Evolutionary conservation across 2,888 invertebrate genomes (phyloP), one percentile per base, ranked within the genome.

Genomic region (Leuctra nigra): DNA sequence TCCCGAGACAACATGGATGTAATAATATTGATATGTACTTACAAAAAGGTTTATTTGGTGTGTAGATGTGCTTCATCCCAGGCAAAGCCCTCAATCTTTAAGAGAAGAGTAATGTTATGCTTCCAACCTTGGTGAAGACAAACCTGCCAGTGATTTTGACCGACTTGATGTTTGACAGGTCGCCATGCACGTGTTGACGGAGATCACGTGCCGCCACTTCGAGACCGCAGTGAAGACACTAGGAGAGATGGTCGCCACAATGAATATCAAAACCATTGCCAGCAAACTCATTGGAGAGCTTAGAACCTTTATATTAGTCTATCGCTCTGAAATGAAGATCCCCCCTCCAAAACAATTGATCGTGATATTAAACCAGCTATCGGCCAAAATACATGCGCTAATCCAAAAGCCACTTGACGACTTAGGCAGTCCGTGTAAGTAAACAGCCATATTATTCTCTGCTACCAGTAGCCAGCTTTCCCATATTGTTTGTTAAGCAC

Each of bases 181-280:
- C 29, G 78, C 81, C 20, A 76, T 76, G 38, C 82, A 81, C 65
- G 82, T 81, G 54, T 67, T 81, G 35, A 78, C 79, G 2, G 80
- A 80, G 62, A 80, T 80, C 65, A 81, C 81, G 1, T 72, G 80
- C 61, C 75, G 77, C 35, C 74, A 82, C 64, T 77, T 83, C 56
- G 80, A 81, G 63, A 80, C 77, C 63, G 74, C 82, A 7, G 78
- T 83, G n/a, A 76, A 76, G n/a, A 77, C 81, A 3, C 69, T 83
- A 62, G 75, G 72, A 57, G 75, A 76, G 46, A 76, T 77, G 67
- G 74, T 77, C 2, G 56, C 58, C 20, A 73, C 71, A 29, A 72
- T 77, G 20, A 77, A 79, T 61, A 68, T 79, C n/a, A 69, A 71
- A 58, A 73, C 73, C 46, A 72, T 73, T 59, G 77, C 78, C 2